Evolutionary conservation across 2,888 invertebrate genomes (phyloP), one percentile per base, ranked within the genome.

Genomic region (Deilephila elpenor): DNA sequence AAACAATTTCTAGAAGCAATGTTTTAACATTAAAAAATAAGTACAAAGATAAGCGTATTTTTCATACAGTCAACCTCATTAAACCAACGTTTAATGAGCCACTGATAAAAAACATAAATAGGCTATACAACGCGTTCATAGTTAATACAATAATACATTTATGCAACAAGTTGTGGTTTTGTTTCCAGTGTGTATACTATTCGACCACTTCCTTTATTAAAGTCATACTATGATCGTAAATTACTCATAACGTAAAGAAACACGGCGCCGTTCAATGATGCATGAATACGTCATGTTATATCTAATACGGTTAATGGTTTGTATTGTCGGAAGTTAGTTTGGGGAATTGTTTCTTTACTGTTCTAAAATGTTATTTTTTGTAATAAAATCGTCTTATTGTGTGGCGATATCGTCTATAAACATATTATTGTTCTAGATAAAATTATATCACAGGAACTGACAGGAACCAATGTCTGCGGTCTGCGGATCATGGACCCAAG

Each of bases 251-350:
- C 32, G 56, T 34, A 56, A 56, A 53, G 25, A 71, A 71, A 53
- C 53, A 59, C 53, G 19, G n/a, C 29, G 17, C 25, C 37, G 56
- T 56, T 34, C n/a, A 56, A 71, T 71, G 56, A 71, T 56, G 71
- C 71, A 56, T 71, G 59, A 71, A 71, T 56, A 71, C 71, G 71
- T 71, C 53, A 32, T n/a, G 59, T 71, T 59, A 71, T 32, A 71
- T 32, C 51, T 29, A 32, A 32, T 29, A 56, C 71, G 19, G 71
- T 11, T 44, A 29, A 71, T 32, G 19, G 6, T 32, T 32, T 5
- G 34, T 17, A 19, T 34, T 34, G 61, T 62, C 32, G 34, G 61
- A 62, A 62, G 34, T 5, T 29, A 60, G 25, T 14, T 25, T 11
- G 25, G 5, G 14, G 29, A 29, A 25, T 25, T 60, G 25, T 25